phyloP scores from a whole-genome alignment of 2,888 invertebrate genomes.

The Mesorhabditis sp. region DNA sequence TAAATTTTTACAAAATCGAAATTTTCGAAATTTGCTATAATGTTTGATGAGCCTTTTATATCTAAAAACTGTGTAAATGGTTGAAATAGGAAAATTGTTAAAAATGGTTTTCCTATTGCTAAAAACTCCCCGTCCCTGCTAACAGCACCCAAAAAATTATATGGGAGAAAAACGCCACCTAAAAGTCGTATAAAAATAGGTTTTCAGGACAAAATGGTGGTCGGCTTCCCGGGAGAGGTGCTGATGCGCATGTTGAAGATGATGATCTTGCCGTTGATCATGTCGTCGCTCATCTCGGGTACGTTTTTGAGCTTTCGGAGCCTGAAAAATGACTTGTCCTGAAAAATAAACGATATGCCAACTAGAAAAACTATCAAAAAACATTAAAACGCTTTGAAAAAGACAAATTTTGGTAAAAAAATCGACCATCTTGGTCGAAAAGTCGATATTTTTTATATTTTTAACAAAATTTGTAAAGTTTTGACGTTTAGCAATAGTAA shows the following conservation, averaged over 20 bases:
- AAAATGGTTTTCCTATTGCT: too few species aligned
- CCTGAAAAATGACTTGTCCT: background rate
- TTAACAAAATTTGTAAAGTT: too few species aligned
- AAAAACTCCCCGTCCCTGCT: too few species aligned
- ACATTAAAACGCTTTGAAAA: background rate
- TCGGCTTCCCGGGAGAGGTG: constrained; percentile 70
- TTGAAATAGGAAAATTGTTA: too few species aligned
- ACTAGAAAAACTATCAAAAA: constrained; percentile 1
- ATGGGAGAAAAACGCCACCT: too few species aligned
- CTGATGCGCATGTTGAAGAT: constrained; percentile 71
- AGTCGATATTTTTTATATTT: constrained; percentile 17
- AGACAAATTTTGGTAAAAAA: background rate
- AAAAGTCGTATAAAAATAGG: background rate
- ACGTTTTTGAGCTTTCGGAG: background rate
- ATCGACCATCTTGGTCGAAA: background rate
- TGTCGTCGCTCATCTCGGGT: constrained; percentile 70
- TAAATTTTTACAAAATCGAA: too few species aligned
- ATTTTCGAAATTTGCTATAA: too few species aligned
- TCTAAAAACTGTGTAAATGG: too few species aligned
- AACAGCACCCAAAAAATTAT: too few species aligned
- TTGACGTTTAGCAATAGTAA: too few species aligned
- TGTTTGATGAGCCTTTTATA: too few species aligned
- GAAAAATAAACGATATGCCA: constrained; percentile 1
- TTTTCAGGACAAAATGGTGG: constrained; percentile 64
- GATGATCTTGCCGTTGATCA: constrained; percentile 70